Evolutionary conservation across 2,888 invertebrate species (phyloP).

Genomic region (Lymantria monacha): DNA sequence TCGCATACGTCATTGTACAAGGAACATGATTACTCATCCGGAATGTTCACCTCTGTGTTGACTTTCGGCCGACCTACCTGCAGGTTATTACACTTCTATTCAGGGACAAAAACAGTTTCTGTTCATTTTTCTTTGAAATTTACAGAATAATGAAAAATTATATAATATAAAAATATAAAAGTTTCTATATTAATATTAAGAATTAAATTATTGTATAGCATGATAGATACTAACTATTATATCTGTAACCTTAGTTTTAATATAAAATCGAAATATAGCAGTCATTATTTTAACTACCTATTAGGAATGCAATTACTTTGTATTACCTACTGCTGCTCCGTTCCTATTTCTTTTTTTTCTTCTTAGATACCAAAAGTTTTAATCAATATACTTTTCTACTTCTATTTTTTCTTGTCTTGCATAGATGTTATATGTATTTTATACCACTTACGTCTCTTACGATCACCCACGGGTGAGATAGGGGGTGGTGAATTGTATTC

Average conservation of each 20-base stretch:
- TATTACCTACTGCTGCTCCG: too few relatives aligned
- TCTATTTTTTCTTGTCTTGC: too few relatives aligned
- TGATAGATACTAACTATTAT: not conserved
- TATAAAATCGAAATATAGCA: not conserved
- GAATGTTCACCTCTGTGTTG: conserved; percentile 54
- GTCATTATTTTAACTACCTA: conserved; percentile 13
- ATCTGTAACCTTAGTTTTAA: not conserved
- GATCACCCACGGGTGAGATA: too few relatives aligned
- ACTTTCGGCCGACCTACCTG: conserved; percentile 73
- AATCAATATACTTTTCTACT: too few relatives aligned
- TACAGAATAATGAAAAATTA: conserved; percentile 38
- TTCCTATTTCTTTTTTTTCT: too few relatives aligned
- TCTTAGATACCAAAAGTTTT: too few relatives aligned
- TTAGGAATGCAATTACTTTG: too few relatives aligned
- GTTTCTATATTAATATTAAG: not conserved
- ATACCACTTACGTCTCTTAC: too few relatives aligned
- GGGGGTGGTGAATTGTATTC: too few relatives aligned
- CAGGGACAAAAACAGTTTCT: conserved; percentile 63
- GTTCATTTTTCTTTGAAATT: conserved; percentile 53
- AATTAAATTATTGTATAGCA: conserved; percentile 13
- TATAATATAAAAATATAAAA: conserved; percentile 11
- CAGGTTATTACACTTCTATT: conserved; percentile 66
- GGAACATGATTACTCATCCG: conserved; percentile 57
- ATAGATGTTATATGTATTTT: too few relatives aligned
- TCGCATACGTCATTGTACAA: conserved; percentile 37